Evolutionary conservation across 2,113 vertebrate genomes (phyloP).

Genomic region (human): GRCh38 chr9:111320501-111321000

Average conservation of each 20-base stretch:
- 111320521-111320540: background rate
- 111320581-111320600: background rate
- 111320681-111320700: background rate
- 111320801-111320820: background rate
- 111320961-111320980: background rate
- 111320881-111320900: background rate
- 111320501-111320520: background rate
- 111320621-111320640: background rate
- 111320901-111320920: background rate
- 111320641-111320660: background rate
- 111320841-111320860: background rate
- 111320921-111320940: background rate
- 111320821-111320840: background rate
- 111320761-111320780: background rate
- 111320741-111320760: background rate
- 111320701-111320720: background rate
- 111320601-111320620: background rate
- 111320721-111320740: background rate
- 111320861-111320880: background rate
- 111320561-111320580: background rate
- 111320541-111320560: background rate
- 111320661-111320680: background rate
- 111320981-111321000: background rate
- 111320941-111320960: background rate
- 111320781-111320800: background rate